phyloP scores from a whole-genome alignment of 1,140 invertebrate species.

The Ridgeia piscesae region DNA sequence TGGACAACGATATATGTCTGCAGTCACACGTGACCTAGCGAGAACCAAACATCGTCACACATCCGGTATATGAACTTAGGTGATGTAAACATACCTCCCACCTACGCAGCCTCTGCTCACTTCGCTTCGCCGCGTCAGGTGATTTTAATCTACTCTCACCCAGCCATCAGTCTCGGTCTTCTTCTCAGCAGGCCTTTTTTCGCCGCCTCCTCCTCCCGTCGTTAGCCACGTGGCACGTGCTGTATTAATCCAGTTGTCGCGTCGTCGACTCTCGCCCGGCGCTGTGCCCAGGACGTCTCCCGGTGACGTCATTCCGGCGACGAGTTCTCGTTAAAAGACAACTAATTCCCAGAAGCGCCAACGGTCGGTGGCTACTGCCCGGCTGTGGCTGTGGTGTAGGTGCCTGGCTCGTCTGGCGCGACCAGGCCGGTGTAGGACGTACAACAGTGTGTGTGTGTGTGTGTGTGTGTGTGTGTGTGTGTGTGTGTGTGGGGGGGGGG shows the following conservation, averaged over 20 bases:
- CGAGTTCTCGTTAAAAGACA: not conserved
- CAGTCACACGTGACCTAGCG: not conserved
- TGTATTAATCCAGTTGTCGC: not conserved
- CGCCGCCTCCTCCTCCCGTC: not conserved
- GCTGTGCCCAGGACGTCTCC: not conserved
- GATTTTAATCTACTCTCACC: not conserved
- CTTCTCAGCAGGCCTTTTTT: not conserved
- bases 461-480: too few species aligned
- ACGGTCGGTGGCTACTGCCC: too few species aligned
- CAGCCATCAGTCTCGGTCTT: not conserved
- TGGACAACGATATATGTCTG: not conserved
- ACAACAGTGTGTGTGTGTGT: not conserved
- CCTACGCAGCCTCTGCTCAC: too few species aligned
- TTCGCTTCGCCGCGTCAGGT: too few species aligned
- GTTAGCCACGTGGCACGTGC: not conserved
- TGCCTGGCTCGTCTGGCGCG: not conserved
- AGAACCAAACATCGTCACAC: not conserved
- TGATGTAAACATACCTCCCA: too few species aligned
- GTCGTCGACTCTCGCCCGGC: not conserved
- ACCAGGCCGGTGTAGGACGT: not conserved
- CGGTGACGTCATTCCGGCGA: not conserved
- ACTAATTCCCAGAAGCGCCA: not conserved
- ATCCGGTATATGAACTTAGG: too few species aligned
- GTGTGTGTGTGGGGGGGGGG: too few species aligned
- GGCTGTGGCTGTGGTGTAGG: not conserved